phyloP scores from a whole-genome alignment of 92 coral and sea anemone species.

The Phenganax stokvisi region DNA sequence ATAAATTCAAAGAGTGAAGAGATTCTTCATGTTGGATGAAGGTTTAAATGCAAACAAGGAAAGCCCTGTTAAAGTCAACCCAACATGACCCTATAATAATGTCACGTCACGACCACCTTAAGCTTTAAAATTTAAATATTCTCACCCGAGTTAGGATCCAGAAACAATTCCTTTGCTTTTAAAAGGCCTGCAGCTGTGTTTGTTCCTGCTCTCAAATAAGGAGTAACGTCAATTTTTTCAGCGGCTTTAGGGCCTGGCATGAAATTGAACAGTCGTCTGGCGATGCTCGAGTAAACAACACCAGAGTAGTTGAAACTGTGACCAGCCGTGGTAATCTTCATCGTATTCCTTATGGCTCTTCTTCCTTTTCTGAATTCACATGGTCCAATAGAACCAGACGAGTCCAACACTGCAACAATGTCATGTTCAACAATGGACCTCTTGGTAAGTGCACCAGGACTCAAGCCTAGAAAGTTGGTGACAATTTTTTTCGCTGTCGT shows the following conservation, averaged over 20 bases:
- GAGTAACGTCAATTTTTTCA: not conserved
- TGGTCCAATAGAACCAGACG: not conserved
- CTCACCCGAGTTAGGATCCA: not conserved
- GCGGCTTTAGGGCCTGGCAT: not conserved
- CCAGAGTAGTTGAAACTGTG: not conserved
- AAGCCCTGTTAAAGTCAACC: no score
- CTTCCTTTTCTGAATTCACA: not conserved
- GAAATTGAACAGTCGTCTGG: not conserved
- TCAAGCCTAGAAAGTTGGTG: not conserved
- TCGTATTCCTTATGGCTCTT: not conserved
- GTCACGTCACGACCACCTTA: no score
- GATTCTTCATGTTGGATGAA: no score
- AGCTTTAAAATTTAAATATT: not conserved
- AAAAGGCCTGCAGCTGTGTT: not conserved
- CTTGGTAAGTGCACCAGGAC: not conserved
- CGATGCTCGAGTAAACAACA: not conserved
- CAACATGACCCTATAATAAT: no score
- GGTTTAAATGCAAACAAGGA: no score
- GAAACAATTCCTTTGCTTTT: not conserved
- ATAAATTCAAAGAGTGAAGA: no score
- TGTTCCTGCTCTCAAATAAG: not conserved
- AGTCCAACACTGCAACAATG: not conserved
- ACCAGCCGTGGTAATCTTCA: conserved; percentile 3
- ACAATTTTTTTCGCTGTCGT: not conserved
- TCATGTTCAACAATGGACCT: not conserved